phyloP scores from a whole-genome alignment of 2,113 vertebrate genomes.

The Bungarus multicinctus region DNA sequence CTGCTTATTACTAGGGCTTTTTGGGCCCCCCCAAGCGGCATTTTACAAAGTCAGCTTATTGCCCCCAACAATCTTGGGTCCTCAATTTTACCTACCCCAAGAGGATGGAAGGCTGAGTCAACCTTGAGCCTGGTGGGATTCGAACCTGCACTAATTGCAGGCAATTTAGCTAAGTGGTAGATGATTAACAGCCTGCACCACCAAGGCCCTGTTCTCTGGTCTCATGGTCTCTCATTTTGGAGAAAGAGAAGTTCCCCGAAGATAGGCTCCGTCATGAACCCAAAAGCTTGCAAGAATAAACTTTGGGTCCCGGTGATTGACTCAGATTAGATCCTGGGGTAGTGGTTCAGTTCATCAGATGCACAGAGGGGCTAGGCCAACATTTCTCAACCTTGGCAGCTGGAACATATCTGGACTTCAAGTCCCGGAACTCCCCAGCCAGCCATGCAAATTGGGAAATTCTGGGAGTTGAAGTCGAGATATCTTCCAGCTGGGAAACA shows the following conservation, averaged over 20 bases:
- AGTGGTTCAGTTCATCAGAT: not conserved
- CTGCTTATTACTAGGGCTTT: too few species aligned
- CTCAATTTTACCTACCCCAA: too few species aligned
- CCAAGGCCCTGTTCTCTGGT: too few species aligned
- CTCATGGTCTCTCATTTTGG: not conserved
- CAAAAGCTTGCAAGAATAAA: not conserved
- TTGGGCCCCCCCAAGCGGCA: too few species aligned
- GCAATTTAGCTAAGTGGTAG: too few species aligned
- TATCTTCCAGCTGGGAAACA: not conserved
- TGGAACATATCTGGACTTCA: not conserved
- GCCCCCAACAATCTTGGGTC: too few species aligned
- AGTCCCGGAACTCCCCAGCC: too few species aligned
- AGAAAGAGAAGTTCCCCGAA: not conserved
- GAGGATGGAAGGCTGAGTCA: too few species aligned
- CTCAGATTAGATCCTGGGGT: not conserved
- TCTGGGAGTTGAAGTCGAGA: not conserved
- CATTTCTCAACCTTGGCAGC: not conserved
- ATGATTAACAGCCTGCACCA: too few species aligned
- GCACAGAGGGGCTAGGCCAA: not conserved
- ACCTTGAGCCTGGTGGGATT: too few species aligned
- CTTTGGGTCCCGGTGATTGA: not conserved
- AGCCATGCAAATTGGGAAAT: not conserved
- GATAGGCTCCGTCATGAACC: not conserved
- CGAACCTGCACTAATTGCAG: too few species aligned
- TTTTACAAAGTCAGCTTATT: too few species aligned